A percentile compares a stretch with the other conserved stretches of the same genome.
These are phyloP conservation scores for Leptinotarsa peninsularis DNA, from an alignment of 2,888 invertebrate genomes.

Conservation along the genomic window DNA sequence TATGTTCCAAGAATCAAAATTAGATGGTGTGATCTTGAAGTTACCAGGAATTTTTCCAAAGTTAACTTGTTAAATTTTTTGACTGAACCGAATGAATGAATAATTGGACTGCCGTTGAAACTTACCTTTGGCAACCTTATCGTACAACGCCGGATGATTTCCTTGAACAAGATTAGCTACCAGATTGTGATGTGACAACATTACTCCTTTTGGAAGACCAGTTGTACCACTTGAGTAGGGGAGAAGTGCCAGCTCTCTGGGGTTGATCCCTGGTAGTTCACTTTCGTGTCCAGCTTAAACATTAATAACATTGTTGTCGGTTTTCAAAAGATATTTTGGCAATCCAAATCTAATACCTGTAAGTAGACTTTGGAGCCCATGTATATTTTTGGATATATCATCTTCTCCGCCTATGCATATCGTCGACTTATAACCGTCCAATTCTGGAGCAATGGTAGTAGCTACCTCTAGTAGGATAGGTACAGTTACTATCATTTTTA, in stretches of 20 bases:
- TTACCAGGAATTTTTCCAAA: no score
- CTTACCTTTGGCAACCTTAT: constrained; percentile 53
- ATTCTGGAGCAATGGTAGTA: constrained; percentile 68
- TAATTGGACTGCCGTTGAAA: background rate
- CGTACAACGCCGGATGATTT: constrained; percentile 57
- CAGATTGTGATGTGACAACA: constrained; percentile 78
- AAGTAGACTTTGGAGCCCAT: constrained; percentile 64
- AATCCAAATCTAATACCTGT: constrained; percentile 39
- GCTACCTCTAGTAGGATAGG: constrained; percentile 74
- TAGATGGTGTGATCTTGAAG: no score
- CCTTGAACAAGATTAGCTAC: constrained; percentile 65
- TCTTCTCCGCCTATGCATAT: constrained; percentile 75
- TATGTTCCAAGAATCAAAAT: no score
- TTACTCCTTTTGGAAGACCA: constrained; percentile 84
- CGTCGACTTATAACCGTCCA: constrained; percentile 72
- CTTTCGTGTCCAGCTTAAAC: constrained; percentile 59
- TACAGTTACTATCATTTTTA: constrained; percentile 75
- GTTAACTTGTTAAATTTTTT: no score
- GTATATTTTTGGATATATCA: constrained; percentile 64
- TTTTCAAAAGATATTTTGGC: background rate
- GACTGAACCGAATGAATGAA: no score
- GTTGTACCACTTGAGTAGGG: constrained; percentile 83
- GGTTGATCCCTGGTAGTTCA: constrained; percentile 66
- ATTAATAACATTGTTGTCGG: background rate
- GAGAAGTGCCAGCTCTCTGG: constrained; percentile 70